Conservation (phyloP, 2,797 vertebrate genomes). For the Hydrolagus colliei region DNA sequence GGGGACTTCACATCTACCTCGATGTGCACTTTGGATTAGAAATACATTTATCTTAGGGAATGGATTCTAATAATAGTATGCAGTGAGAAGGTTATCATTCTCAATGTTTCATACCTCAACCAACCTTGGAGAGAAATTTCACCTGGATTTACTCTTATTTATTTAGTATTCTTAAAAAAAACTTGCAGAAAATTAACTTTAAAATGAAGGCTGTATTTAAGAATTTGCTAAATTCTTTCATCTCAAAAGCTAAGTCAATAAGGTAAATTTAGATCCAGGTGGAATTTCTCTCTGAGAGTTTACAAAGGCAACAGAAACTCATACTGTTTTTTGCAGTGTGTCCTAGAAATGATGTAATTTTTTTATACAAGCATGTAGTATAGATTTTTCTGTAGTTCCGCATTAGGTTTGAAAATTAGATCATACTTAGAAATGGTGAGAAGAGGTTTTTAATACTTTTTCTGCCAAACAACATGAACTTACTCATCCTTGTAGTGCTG, state of each 20-base stretch:
- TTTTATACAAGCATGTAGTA: neutral
- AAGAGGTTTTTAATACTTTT: neutral
- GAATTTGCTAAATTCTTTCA: no score
- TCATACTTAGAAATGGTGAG: neutral
- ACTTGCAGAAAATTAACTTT: no score
- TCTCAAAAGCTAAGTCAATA: no score
- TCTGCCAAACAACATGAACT: neutral
- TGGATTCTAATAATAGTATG: neutral
- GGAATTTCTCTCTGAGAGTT: no score
- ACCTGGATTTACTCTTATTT: no score
- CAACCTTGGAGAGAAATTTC: no score
- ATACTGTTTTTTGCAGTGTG: no score
- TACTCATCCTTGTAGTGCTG: neutral
- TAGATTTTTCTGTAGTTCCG: neutral
- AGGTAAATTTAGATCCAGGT: no score
- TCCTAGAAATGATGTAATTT: neutral
- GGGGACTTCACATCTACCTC: no score
- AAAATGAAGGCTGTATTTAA: no score
- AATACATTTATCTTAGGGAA: neutral
- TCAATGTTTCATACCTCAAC: neutral
- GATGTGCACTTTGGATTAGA: neutral
- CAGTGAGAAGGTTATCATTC: neutral
- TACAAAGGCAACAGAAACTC: no score
- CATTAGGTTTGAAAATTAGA: neutral
- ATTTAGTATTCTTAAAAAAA: no score